Evolutionary conservation across 1,140 invertebrate genomes (phyloP).

Genomic region (Orius insidiosus): DNA sequence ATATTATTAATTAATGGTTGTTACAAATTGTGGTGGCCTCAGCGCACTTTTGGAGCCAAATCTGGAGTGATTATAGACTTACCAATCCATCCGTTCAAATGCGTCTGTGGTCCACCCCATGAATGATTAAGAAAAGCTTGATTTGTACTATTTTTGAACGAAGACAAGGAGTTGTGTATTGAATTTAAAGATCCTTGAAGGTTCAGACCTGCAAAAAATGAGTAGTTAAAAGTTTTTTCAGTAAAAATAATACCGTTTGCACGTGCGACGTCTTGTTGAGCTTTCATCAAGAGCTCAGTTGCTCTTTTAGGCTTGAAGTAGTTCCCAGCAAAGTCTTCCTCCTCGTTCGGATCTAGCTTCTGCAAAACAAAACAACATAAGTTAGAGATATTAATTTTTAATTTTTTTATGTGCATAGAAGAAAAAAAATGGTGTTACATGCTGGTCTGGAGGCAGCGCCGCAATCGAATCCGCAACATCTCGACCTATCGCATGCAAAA

Average conservation of each 20-base stretch:
- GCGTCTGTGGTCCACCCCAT: slow-evolving; percentile 9
- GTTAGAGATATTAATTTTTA: neutral
- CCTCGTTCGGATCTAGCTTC: slow-evolving; percentile 32
- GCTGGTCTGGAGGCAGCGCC: slow-evolving; percentile 1
- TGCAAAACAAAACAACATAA: slow-evolving; percentile 21
- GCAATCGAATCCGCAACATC: neutral
- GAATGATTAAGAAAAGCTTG: slow-evolving; percentile 11
- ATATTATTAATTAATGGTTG: slow-evolving; percentile 1
- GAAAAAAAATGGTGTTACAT: slow-evolving; percentile 3
- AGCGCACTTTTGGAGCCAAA: neutral
- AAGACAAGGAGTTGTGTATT: slow-evolving; percentile 5
- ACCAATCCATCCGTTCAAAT: slow-evolving; percentile 10
- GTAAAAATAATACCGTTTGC: slow-evolving; percentile 33
- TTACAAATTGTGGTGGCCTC: neutral
- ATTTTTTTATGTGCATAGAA: neutral
- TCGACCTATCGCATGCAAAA: slow-evolving; percentile 10
- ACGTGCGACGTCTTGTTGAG: slow-evolving; percentile 28
- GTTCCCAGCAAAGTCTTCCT: slow-evolving; percentile 45
- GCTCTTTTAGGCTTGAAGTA: slow-evolving; percentile 53
- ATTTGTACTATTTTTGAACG: neutral
- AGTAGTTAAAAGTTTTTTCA: slow-evolving; percentile 1
- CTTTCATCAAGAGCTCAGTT: slow-evolving; percentile 34
- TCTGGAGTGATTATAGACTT: neutral
- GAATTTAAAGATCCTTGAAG: slow-evolving; percentile 14
- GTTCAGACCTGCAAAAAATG: neutral